Base-by-base conservation (phyloP, 2,888 invertebrate genomes). In the Eupithecia insigniata region DNA sequence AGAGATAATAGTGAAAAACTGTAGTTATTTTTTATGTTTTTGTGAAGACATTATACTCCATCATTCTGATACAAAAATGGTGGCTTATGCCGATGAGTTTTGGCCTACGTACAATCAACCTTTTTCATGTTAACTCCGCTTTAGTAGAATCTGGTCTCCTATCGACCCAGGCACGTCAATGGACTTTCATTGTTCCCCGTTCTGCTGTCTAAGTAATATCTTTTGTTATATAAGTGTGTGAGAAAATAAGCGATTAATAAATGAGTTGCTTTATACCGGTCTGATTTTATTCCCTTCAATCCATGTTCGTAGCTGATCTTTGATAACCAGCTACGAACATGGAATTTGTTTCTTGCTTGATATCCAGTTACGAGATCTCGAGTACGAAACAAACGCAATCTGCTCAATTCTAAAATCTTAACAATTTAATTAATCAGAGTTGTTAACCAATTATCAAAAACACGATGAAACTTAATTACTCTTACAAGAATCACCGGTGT, bases 221-320 rank as follows among this genome's bases (percentile, higher is more conserved):
- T 62, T 67, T 69, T 34, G 55, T 51, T 12, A 61, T 32, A n/a
- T n/a, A n/a, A n/a, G 55, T 69, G 65, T 71, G 46, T 69, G 16
- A 61, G 67, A 69, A 73, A 73, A 69, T 65, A 66, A 73, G 70
- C 36, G 39, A 71, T 66, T 16, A 70, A 71, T 72, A 72, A 74
- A 69, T 30, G 1, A 32, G 18, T 68, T 64, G 34, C 67, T 69
- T 62, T 14, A 32, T 62, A 18, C 32, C n/a, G n/a, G 18, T 62
- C 55, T 62, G 8, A 34, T 62, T 22, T 34, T n/a, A 62, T 30
- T 55, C n/a, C n/a, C n/a, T n/a, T n/a, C n/a, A n/a, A n/a, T n/a
- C n/a, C n/a, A n/a, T n/a, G n/a, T n/a, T n/a, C n/a, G n/a, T n/a
- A n/a, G n/a, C n/a, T n/a, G n/a, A n/a, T n/a, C n/a, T n/a, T n/a